Base-by-base conservation (phyloP, 2,888 invertebrate species). In the Mesorhabditis sp. region DNA sequence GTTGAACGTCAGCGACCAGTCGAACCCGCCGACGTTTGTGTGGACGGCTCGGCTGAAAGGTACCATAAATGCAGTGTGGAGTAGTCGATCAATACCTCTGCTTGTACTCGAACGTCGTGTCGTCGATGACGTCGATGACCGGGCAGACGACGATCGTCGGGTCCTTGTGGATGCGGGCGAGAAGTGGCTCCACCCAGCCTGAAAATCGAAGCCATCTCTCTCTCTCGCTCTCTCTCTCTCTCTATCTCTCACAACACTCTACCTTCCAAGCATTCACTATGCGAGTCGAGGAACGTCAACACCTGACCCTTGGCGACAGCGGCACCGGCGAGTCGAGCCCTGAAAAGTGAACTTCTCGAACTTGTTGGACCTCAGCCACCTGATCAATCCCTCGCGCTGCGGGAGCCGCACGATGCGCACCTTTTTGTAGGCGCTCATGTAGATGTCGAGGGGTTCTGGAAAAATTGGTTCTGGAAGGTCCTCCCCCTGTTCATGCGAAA, bases 271-370 rank as follows among this genome's bases (percentile, higher is more conserved):
- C 95, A 95, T 88, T 98, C 98, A 89, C 97, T 96, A 87, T 98
- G 97, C 63, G 96, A 96, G 88, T 98, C 98, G 72, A 98, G 90
- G 88, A 95, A 98, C 42, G 97, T 97, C 74, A 98, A 90, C 1
- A 94, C 93, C 0, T 92, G 91, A 0, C 93, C 94, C 13, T 90
- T 91, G 74, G 94, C 93, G 75, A 90, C 90, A 74, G 91, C 89
- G 61, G 94, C 94, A 4, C 97, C 97, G 72, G 95, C 88, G 44
- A 98, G 89, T 43, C 82, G 71, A 5, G 81, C 81, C 43, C 63
- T 67, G 28, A 28, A 10, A 43, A 7, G 3, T 0, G 43, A 13
- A 7, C 13, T 43, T 41, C 10, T 10, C 6, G 3, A 7, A 44
- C 10, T 7, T 10, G 42, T n/a, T 28, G 6, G 7, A 28, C 7